Conservation (phyloP, 2,888 invertebrate genomes). For the Campoletis raptor region DNA sequence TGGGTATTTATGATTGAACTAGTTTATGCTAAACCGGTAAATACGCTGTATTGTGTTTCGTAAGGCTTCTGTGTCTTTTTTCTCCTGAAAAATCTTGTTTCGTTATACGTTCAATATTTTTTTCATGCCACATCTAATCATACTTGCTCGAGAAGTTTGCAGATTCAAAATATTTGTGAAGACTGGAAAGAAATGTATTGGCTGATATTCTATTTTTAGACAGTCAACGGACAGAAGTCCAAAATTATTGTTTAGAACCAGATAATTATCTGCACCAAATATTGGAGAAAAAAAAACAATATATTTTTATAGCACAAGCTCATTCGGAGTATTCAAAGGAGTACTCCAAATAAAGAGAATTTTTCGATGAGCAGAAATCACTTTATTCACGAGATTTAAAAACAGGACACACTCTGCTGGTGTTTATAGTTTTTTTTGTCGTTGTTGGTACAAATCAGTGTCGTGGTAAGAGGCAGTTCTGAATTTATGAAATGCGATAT, state of each 20-base stretch:
- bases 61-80: background rate
- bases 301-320: background rate
- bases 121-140: background rate
- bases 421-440: background rate
- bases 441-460: slow-evolving; percentile 14
- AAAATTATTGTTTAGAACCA: background rate
- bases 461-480: slow-evolving; percentile 65
- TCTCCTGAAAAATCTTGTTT: background rate
- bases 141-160: background rate
- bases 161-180: background rate
- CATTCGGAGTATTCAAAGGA: background rate
- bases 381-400: background rate
- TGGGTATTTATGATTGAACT: background rate
- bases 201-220: background rate
- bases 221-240: background rate
- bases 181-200: background rate
- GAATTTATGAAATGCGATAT: slow-evolving; percentile 63
- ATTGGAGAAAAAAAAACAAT: background rate
- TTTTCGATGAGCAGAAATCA: background rate
- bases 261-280: background rate
- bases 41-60: background rate
- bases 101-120: background rate
- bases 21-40: background rate
- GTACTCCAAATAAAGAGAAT: background rate
- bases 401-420: background rate